Conservation (phyloP, 2,797 vertebrate genomes). For the Oreochromis grahami region DNA sequence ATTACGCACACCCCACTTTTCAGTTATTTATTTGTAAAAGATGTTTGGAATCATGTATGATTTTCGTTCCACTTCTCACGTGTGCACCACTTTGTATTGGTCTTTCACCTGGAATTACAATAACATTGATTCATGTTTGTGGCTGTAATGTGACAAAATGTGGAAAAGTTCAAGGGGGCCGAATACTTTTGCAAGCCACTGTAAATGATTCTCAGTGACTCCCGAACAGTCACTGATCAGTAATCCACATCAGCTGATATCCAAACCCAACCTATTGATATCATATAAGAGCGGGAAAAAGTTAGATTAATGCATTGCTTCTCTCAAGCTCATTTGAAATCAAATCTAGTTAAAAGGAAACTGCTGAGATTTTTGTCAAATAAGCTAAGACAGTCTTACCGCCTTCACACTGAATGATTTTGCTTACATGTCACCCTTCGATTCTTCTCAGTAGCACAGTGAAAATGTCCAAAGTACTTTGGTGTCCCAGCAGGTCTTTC, state of each 20-base stretch:
- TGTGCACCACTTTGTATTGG: too few relatives aligned
- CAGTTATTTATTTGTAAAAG: too few relatives aligned
- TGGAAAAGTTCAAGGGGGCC: too few relatives aligned
- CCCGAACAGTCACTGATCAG: not conserved
- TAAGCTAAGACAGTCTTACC: not conserved
- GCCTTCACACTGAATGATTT: not conserved
- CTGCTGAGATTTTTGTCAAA: not conserved
- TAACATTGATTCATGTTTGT: too few relatives aligned
- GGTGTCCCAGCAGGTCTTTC: conserved; percentile 6
- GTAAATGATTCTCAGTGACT: not conserved
- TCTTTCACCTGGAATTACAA: too few relatives aligned
- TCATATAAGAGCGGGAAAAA: rapidly evolving
- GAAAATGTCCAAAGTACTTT: not conserved
- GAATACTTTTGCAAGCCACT: too few relatives aligned
- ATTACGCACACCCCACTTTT: too few relatives aligned
- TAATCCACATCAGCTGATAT: not conserved
- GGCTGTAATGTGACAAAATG: too few relatives aligned
- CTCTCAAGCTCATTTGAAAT: not conserved
- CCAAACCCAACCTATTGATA: rapidly evolving
- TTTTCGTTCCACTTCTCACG: too few relatives aligned
- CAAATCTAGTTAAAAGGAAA: not conserved
- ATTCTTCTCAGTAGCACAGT: not conserved
- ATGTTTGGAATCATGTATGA: too few relatives aligned
- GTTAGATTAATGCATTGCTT: rapidly evolving
- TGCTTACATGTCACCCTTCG: not conserved